Percentiles rank a stretch among this genome's conserved stretches.
Evolutionary conservation across 2,888 invertebrate genomes (phyloP).

Genomic region (Epiblema foenella): DNA sequence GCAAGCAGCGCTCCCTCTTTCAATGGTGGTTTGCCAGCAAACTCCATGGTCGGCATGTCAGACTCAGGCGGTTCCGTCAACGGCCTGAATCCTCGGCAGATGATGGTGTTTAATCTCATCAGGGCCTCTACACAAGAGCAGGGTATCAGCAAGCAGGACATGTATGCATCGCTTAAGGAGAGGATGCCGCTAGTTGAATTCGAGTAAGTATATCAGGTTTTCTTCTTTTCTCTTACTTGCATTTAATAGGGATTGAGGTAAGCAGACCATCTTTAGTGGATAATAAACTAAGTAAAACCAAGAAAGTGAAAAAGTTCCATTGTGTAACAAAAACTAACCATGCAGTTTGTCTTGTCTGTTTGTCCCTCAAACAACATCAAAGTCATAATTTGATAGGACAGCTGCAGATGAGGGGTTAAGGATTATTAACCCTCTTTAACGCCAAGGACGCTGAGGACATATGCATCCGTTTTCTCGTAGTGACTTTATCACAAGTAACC

Average conservation of each 20-base stretch:
- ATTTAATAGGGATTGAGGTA: background rate
- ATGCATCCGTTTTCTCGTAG: no score
- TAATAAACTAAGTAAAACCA: background rate
- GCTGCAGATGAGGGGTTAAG: no score
- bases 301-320: background rate
- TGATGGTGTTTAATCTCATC: conserved; percentile 80
- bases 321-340: background rate
- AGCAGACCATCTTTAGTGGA: no score
- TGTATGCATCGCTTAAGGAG: conserved; percentile 74
- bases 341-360: no score
- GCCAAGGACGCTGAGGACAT: no score
- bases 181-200: conserved; percentile 77
- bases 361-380: no score
- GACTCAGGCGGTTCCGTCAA: conserved; percentile 69
- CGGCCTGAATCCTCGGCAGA: conserved; percentile 77
- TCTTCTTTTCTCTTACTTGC: background rate
- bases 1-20: conserved; percentile 59
- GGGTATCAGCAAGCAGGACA: conserved; percentile 80
- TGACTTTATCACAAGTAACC: no score
- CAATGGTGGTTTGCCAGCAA: conserved; percentile 68
- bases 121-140: conserved; percentile 75
- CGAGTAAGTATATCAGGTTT: conserved; percentile 66
- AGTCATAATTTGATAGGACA: no score
- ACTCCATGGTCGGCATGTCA: conserved; percentile 74
- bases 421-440: no score